phyloP scores from a whole-genome alignment of 2,888 invertebrate genomes.

The Hoplodrina blanda region DNA sequence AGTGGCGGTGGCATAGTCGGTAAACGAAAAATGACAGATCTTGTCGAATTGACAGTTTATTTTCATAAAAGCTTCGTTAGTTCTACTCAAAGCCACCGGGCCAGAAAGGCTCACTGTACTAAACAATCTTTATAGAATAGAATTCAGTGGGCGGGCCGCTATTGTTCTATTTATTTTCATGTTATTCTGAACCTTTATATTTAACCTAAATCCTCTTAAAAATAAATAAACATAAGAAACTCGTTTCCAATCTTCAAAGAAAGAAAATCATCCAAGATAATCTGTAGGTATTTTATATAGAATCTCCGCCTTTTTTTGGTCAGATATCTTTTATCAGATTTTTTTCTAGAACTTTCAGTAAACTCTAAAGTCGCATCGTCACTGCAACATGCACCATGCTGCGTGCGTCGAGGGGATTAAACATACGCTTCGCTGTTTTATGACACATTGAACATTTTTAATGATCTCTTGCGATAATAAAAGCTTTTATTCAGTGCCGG shows the following conservation, averaged over 20 bases:
- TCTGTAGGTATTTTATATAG: background rate
- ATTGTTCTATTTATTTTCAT: background rate
- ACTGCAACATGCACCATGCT: slow-evolving; percentile 23
- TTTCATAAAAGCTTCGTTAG: too few species aligned
- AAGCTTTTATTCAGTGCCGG: slow-evolving; percentile 39
- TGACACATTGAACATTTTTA: slow-evolving; percentile 58
- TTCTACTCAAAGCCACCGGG: too few species aligned
- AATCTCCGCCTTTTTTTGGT: background rate
- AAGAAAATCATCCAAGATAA: background rate
- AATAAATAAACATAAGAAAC: background rate
- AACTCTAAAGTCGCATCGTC: slow-evolving; percentile 1
- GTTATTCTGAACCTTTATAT: background rate
- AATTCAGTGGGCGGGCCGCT: too few species aligned
- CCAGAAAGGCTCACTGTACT: too few species aligned
- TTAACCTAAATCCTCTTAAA: too few species aligned
- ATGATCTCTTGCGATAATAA: slow-evolving; percentile 55
- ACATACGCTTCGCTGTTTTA: slow-evolving; percentile 54
- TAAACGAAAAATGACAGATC: too few species aligned
- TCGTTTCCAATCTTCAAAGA: background rate
- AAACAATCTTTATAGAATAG: too few species aligned
- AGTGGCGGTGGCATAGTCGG: too few species aligned
- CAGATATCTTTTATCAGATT: background rate
- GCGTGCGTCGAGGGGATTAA: slow-evolving; percentile 38
- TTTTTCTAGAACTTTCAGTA: background rate
- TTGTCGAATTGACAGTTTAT: too few species aligned